Conservation (phyloP, 2,888 invertebrate species). For the Schizaphis graminum region DNA sequence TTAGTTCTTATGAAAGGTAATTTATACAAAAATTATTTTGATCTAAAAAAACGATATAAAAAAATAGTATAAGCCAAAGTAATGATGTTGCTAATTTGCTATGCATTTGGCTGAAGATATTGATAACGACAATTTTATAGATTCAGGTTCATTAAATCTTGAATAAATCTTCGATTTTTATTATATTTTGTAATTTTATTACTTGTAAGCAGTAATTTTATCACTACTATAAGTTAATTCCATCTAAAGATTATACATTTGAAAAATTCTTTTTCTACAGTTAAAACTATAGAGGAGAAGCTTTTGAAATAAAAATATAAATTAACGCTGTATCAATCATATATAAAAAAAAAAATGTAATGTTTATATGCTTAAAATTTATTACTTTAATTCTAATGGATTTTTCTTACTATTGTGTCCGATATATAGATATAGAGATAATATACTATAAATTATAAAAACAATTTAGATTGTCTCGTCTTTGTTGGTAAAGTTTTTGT, state of each 20-base stretch:
- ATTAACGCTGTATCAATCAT: neutral
- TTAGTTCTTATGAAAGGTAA: too few relatives aligned
- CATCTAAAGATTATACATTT: neutral
- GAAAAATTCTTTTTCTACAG: neutral
- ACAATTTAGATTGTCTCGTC: neutral
- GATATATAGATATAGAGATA: neutral
- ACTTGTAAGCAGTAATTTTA: neutral
- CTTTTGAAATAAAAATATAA: neutral
- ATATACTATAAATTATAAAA: neutral
- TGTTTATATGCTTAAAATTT: neutral
- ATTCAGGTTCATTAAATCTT: too few relatives aligned
- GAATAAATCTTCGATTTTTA: too few relatives aligned
- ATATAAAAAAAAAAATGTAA: neutral
- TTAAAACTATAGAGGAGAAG: neutral
- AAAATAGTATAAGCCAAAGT: neutral
- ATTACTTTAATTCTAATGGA: neutral
- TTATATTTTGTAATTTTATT: too few relatives aligned
- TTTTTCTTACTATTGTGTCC: neutral
- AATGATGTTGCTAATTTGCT: neutral
- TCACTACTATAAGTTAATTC: neutral
- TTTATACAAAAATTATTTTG: too few relatives aligned
- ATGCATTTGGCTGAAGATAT: too few relatives aligned
- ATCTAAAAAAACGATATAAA: neutral
- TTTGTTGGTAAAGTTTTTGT: neutral
- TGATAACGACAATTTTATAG: too few relatives aligned